phyloP scores from a whole-genome alignment of 2,888 invertebrate genomes.

The Hetaerina titia region DNA sequence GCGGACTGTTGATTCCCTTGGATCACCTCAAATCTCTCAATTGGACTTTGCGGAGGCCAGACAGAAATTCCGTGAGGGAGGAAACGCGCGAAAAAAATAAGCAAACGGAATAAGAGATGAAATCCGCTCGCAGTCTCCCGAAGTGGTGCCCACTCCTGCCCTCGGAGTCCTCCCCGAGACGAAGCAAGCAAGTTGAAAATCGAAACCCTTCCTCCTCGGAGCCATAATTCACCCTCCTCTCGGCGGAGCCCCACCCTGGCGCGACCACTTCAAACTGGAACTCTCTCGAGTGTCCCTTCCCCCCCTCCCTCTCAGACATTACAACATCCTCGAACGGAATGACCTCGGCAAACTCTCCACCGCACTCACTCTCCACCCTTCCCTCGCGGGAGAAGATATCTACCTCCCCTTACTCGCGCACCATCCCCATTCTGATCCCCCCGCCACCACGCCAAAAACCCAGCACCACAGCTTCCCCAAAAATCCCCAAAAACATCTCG shows the following conservation, averaged over 20 bases:
- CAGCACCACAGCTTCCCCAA: background rate
- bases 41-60: background rate
- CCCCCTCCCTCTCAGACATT: background rate
- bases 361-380: no score
- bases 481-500: background rate
- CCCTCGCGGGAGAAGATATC: background rate
- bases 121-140: background rate
- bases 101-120: background rate
- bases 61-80: background rate
- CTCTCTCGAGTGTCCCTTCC: background rate
- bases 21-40: background rate
- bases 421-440: background rate
- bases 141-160: background rate
- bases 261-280: no score
- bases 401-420: background rate
- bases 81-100: background rate
- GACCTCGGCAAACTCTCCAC: background rate
- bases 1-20: background rate
- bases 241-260: no score
- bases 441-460: background rate
- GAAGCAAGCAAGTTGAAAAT: no score
- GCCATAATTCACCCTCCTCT: no score
- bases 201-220: no score
- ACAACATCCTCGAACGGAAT: background rate
- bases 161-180: no score